Evolutionary conservation across 2,113 vertebrate genomes (phyloP).

Genomic region (Onychostruthus taczanowskii): DNA sequence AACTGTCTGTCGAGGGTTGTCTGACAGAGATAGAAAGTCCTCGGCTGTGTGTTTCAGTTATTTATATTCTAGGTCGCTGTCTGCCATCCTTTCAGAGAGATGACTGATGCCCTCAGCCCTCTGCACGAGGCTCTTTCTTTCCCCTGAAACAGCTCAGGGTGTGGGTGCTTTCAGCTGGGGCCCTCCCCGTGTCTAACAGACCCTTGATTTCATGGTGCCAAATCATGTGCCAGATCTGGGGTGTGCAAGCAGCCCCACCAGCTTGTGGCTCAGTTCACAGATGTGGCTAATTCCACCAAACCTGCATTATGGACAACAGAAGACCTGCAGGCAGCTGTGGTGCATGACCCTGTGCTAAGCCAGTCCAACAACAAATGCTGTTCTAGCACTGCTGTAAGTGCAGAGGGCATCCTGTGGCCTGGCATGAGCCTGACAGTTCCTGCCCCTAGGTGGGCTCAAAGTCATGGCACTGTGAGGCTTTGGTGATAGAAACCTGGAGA

Average conservation of each 20-base stretch:
- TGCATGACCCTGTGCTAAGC: not conserved
- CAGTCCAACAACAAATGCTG: not conserved
- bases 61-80: not conserved
- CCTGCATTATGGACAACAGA: not conserved
- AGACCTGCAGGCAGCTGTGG: rapidly evolving
- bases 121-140: not conserved
- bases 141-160: rapidly evolving
- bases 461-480: not conserved
- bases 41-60: not conserved
- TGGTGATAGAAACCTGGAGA: not conserved
- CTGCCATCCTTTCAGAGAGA: not conserved
- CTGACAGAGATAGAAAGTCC: conserved; percentile 18
- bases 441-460: rapidly evolving
- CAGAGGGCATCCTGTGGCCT: not conserved
- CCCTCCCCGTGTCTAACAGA: not conserved
- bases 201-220: rapidly evolving
- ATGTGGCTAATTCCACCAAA: rapidly evolving
- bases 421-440: not conserved
- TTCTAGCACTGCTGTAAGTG: not conserved
- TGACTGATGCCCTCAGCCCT: not conserved
- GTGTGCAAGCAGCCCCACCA: not conserved
- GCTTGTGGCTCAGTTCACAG: not conserved
- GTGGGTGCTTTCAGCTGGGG: not conserved
- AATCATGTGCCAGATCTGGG: not conserved
- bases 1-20: not conserved